Conservation (phyloP, 2,113 vertebrate genomes). For the Ibidorhyncha struthersii region DNA sequence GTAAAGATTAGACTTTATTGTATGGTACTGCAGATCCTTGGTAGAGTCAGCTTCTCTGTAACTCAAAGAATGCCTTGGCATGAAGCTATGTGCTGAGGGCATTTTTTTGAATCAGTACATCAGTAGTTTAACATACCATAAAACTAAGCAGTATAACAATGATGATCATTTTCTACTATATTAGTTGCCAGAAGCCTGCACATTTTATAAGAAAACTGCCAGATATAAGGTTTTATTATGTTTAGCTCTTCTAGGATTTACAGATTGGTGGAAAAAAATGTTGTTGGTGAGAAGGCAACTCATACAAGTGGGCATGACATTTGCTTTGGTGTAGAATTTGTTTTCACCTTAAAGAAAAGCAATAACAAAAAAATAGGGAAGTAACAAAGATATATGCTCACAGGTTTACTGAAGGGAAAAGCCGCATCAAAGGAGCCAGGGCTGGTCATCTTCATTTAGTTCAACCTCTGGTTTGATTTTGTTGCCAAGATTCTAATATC, state of each 20-base stretch:
- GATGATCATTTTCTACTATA: neutral
- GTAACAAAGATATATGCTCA: neutral
- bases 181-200: neutral
- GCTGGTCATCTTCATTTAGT: neutral
- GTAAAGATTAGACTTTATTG: neutral
- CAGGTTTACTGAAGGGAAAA: neutral
- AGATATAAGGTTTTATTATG: neutral
- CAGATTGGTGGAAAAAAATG: neutral
- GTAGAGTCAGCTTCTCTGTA: neutral
- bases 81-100: neutral
- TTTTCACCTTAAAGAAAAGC: neutral
- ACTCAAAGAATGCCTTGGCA: neutral
- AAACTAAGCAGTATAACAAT: neutral
- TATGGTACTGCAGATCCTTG: neutral
- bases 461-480: neutral
- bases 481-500: neutral
- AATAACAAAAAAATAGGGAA: neutral
- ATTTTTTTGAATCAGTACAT: slow-evolving; percentile 17
- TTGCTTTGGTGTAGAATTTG: slow-evolving; percentile 6
- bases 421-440: neutral
- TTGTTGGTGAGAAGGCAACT: neutral
- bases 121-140: slow-evolving; percentile 38
- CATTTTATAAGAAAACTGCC: neutral
- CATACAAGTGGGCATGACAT: neutral
- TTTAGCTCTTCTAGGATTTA: slow-evolving; percentile 5